Conservation (phyloP, 2,888 invertebrate genomes). For the Calliopum simillimum region DNA sequence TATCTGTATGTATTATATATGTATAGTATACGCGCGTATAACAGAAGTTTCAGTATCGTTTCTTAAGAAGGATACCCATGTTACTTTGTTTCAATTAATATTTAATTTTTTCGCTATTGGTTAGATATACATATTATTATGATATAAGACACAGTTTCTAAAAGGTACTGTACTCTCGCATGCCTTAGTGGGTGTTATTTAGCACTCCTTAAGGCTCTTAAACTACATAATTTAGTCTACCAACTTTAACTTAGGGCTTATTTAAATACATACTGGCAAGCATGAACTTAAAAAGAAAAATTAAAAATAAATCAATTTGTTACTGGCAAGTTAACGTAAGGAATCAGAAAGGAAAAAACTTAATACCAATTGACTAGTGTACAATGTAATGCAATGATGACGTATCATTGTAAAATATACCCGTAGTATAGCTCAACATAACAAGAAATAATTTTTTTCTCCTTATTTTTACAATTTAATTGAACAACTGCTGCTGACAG, state of each 20-base stretch:
- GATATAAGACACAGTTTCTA: conserved; percentile 30
- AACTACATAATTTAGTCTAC: conserved; percentile 10
- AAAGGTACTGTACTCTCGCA: conserved; percentile 35
- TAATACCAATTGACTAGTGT: conserved; percentile 33
- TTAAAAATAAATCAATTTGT: conserved; percentile 14
- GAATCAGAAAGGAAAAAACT: conserved; percentile 5
- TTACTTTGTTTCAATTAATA: too few relatives aligned
- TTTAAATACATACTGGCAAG: conserved; percentile 25
- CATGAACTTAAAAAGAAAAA: too few relatives aligned
- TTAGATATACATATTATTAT: background rate
- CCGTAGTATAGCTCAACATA: conserved; percentile 5
- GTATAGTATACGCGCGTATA: too few relatives aligned
- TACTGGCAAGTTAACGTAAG: conserved; percentile 15
- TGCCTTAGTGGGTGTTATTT: background rate
- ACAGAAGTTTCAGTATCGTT: too few relatives aligned
- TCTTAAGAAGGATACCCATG: too few relatives aligned
- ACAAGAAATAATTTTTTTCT: background rate
- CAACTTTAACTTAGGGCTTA: background rate
- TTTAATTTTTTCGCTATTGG: background rate
- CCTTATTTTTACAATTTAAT: conserved; percentile 30
- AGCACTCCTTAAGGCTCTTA: conserved; percentile 10
- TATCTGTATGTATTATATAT: too few relatives aligned
- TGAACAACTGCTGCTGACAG: conserved; percentile 49
- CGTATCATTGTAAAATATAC: conserved; percentile 12
- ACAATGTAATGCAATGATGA: background rate